Evolutionary conservation across 1,140 invertebrate genomes (phyloP), one percentile per base, ranked within the genome.

Genomic region (Drosophila jambulina): DNA sequence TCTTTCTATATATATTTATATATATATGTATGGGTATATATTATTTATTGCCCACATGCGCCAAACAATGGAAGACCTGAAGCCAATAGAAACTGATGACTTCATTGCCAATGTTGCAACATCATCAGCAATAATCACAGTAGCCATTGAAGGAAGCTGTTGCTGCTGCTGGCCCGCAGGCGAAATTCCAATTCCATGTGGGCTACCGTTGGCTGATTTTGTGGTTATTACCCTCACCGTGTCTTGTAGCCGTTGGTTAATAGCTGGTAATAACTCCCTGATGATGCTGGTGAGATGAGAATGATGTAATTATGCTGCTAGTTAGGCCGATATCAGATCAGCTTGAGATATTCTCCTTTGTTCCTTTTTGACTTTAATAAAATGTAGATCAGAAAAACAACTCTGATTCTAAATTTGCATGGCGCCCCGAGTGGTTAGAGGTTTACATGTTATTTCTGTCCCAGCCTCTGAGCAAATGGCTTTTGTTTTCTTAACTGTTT

Each of bases 41-140:
- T 72, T 72, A 77, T 69, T 77, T 60, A 78, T 78, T 69, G 74
- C 71, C 71, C 71, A 63, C 71, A 75, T 57, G 75, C 38, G 25
- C 27, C 36, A 23, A 25, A 40, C 69, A 71, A 70, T 69, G 61
- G 23, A 17, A 53, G 45, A 40, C 63, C 29, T 34, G 21, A 34
- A 48, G 67, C 60, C 48, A 57, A 48, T 56, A 68, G 49, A 76
- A 76, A 68, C 59, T 69, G 75, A 78, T 78, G 75, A 78, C 75
- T 78, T 78, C 75, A 78, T 78, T 69, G 70, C 53, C 68, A 74
- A 72, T 74, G 54, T 72, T 74, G 67, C 68, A 74, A 74, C 70
- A 74, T 74, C 70, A 74, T 74, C 54, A 25, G 29, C 70, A 29
- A 42, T 57, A 63, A 63, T 78, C 57, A 40, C 54, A 60, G 72